Base-by-base conservation (phyloP, 30 jellyfish, hydroid and myxozoan species). In the Rhopilema esculentum region DNA sequence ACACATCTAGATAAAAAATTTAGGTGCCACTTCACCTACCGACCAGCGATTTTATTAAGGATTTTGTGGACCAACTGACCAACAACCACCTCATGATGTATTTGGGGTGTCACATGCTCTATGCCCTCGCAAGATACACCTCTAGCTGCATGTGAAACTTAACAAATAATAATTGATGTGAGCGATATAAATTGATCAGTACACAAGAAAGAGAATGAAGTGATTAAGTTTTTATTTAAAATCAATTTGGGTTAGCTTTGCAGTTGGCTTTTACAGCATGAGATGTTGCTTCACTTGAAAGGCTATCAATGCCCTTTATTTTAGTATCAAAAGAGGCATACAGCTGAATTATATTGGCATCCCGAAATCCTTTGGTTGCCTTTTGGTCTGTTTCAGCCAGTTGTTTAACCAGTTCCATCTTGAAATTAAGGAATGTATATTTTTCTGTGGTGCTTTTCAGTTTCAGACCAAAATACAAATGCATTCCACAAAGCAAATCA, bases 401-500 rank as follows among this genome's bases (percentile, higher is more conserved):
- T 32, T 78, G 88, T 52, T 33, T 81, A 12, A 81, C 79, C 21
- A 81, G 91, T 23, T 65, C 91, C 50, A 27, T 48, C 30, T 66
- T 81, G 75, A 64, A 81, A 66, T 66, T 32, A 24, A 81, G 83
- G 32, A 18, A 66, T 16, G 63, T 24, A 81, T 81, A 81, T 32
- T 57, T 78, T 22, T 51, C 66, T 51, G 27, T 33, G 64, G 49
- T 6, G 57, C 12, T 40, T 12, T 40, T 40, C 78, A 67, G 74
- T 18, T 23, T 30, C 77, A 16, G 64, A 8, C 66, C 80, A 82
- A 74, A 72, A 75, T 16, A 86, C 68, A 68, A 69, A 86, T 27
- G 77, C 66, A 65, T 86, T 86, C 68, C 69, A 70, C 23, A 75
- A 40, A 6, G 89, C 83, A 22, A 84, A 62, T 84, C 93, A 48